Evolutionary conservation across 64 coral and sea anemone genomes (phyloP).

Genomic region (Montipora capricornis): DNA sequence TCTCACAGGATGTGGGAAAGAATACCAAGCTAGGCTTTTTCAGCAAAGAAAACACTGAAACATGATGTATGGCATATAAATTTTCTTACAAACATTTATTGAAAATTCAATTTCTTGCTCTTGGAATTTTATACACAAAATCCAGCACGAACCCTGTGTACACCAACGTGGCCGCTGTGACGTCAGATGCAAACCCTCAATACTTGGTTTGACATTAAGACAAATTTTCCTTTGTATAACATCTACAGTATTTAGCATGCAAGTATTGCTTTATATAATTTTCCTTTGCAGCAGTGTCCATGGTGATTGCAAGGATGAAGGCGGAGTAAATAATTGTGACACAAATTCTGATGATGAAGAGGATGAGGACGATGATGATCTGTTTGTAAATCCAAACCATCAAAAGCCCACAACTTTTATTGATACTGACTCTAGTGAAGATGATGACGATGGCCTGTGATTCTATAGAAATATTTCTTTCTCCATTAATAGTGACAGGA

Average conservation of each 20-base stretch:
- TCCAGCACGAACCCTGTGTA: too few species aligned
- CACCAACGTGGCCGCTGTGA: too few species aligned
- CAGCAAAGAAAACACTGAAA: too few species aligned
- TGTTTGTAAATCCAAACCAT: slow-evolving; percentile 47
- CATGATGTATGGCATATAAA: too few species aligned
- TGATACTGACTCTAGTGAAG: slow-evolving; percentile 29
- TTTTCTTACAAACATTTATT: too few species aligned
- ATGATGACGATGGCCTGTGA: neutral
- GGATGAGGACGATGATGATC: neutral
- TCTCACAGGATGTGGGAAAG: too few species aligned
- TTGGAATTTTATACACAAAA: too few species aligned
- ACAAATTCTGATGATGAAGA: slow-evolving; percentile 6
- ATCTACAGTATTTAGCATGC: neutral
- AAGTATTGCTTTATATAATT: neutral
- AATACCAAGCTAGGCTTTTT: too few species aligned
- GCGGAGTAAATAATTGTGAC: neutral
- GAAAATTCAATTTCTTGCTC: too few species aligned
- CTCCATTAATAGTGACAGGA: neutral
- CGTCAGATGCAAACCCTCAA: too few species aligned
- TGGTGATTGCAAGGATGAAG: neutral
- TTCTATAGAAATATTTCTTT: neutral
- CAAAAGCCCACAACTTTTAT: slow-evolving; percentile 20
- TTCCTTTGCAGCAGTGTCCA: slow-evolving; percentile 2
- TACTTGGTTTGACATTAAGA: too few species aligned
- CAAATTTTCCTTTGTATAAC: too few species aligned